Evolutionary conservation across 2,888 invertebrate species (phyloP).

Genomic region (Hetaerina titia): DNA sequence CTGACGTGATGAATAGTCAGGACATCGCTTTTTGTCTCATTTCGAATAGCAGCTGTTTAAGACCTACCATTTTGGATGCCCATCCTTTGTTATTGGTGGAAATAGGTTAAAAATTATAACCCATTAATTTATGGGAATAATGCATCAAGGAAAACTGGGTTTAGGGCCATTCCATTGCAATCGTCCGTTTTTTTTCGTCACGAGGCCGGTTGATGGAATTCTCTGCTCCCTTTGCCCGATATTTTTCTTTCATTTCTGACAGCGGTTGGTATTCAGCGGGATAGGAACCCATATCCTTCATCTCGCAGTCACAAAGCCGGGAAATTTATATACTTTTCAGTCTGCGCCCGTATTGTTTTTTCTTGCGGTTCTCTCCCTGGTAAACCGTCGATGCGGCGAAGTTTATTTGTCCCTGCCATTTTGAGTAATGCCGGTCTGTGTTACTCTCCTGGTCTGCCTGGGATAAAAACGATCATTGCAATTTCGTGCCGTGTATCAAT

Average conservation of each 20-base stretch:
- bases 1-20: not conserved
- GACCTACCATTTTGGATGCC: not conserved
- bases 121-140: not conserved
- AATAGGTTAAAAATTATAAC: not conserved
- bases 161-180: not conserved
- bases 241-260: not conserved
- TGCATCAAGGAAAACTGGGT: not conserved
- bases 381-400: slow-evolving; percentile 15
- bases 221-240: not conserved
- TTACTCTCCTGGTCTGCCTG: not conserved
- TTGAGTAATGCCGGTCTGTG: not conserved
- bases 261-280: not conserved
- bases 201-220: not conserved
- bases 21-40: not conserved
- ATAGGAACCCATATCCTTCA: slow-evolving; percentile 9
- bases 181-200: not conserved
- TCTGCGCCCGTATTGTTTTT: not conserved
- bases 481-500: slow-evolving; percentile 5
- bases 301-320: not conserved
- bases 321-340: not conserved
- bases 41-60: not conserved
- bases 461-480: slow-evolving; percentile 39
- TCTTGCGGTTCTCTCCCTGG: not conserved
- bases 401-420: slow-evolving; percentile 32
- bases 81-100: not conserved